A percentile compares a stretch with the other conserved stretches of the same genome.
Evolutionary conservation across 2,797 vertebrate genomes (phyloP).

Genomic region (Tragelaphus oryx): DNA sequence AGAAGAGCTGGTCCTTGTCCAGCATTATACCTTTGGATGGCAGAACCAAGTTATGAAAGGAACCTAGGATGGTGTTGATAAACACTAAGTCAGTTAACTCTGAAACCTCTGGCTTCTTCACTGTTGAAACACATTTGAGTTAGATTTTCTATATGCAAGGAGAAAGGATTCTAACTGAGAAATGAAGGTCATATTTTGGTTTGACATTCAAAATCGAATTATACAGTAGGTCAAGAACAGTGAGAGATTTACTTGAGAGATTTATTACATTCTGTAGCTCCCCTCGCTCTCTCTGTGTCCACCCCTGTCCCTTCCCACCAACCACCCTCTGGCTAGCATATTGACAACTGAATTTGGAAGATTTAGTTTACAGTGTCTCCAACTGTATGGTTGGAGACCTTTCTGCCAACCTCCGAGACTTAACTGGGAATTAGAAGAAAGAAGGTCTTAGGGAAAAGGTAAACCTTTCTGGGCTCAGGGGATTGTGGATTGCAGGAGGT

Average conservation of each 20-base stretch:
- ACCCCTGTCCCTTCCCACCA: fast-evolving
- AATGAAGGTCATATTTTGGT: not conserved
- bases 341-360: not conserved
- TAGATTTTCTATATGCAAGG: not conserved
- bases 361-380: not conserved
- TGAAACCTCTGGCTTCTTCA: not conserved
- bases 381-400: not conserved
- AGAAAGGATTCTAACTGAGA: not conserved
- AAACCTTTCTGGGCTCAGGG: not conserved
- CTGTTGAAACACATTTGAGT: not conserved
- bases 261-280: not conserved
- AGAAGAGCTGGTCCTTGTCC: not conserved
- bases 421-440: not conserved
- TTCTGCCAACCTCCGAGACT: not conserved
- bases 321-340: fast-evolving
- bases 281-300: not conserved
- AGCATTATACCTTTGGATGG: not conserved
- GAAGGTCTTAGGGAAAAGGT: not conserved
- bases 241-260: not conserved
- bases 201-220: not conserved
- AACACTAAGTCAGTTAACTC: not conserved
- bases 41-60: not conserved
- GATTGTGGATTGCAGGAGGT: not conserved
- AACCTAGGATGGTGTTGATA: not conserved
- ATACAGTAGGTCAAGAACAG: not conserved